Evolutionary conservation across 2,113 vertebrate genomes (phyloP), one percentile per base, ranked within the genome.

Genomic region (Poeciliopsis occidentalis): DNA sequence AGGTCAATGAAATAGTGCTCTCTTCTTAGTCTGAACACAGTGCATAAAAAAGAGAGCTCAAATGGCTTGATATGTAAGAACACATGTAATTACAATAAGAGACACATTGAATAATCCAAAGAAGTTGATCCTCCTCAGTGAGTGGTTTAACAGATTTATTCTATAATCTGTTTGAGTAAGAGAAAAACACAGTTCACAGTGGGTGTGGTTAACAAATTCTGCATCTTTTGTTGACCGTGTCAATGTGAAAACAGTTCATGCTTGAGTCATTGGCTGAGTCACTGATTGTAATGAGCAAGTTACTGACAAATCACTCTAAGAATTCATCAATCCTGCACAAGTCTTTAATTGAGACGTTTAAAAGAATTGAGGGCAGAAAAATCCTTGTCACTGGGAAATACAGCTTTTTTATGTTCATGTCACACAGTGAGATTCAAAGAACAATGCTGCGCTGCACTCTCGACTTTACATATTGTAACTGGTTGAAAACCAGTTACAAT

Each of bases 341-440:
- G 60, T 65, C 12, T 70, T 80, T 73, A 62, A 66, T 27, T 26
- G 10, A 31, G 24, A 67, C 73, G 39, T 72, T 65, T 31, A 47
- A 51, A 47, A 44, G 64, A 71, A 62, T 65, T 57, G 39, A 60
- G 69, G 41, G 17, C 4, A 32, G 60, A 68, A 39, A 79, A 51
- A 44, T 8, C 26, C 24, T 73, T 75, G 26, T 67, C 67, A 39
- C 34, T 29, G n/a, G 11, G 60, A 60, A 39, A 51, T 32, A 27
- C 0, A 30, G 57, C n/a, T 27, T 29, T 34, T 69, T 60, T 17
- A 57, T 24, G 2, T n/a, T 3, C 12, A 68, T 44, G 65, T 67
- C 37, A 32, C 12, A 29, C 4, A 32, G 44, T 6, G 29, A 65
- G 24, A 54, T 54, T 22, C 17, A 22, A 31, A 47, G 8, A 47